Base-by-base conservation (phyloP, 2,888 invertebrate species). In the Drosophila formosana region DNA sequence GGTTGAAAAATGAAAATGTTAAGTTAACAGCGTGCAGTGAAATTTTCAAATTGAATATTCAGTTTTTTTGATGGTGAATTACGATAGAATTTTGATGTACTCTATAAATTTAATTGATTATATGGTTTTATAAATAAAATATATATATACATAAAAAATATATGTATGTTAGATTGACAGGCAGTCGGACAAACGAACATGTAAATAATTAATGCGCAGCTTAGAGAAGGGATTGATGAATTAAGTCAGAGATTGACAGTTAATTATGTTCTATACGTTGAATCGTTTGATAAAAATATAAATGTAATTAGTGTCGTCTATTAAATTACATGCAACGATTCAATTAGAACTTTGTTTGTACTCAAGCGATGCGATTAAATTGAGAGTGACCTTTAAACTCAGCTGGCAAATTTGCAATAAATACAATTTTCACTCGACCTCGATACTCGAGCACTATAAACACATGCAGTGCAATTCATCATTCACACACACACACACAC, bases 391-490 rank as follows among this genome's bases (percentile, higher is more conserved):
- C 89, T 84, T 88, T 88, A 64, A 88, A 58, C 67, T 69, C 56
- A 8, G 25, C 30, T 47, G 64, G 55, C 61, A 51, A 69, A 66
- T 72, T 72, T 72, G 73, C 68, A 84, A 85, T 84, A 85, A 88
- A 82, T 67, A 71, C 66, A 74, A 79, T 73, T 73, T 77, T 63
- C 61, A 56, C 65, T 72, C 64, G 69, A 63, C 46, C 65, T 73
- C 62, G 43, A 43, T 47, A 3, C 18, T 41, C 39, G 39, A 18
- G 39, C 43, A 25, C n/a, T 34, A 69, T 72, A 68, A 82, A 55
- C 69, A 72, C 66, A 73, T 68, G 77, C 66, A 80, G 62, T 77
- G 88, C 87, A 80, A 85, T 85, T 86, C 84, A 85, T 85, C 90
- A 85, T 88, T 77, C 80, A 70, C 66, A 62, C 56, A 69, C 23